Conservation (phyloP, 2,797 vertebrate genomes). For the Sebastes hopkinsi region DNA sequence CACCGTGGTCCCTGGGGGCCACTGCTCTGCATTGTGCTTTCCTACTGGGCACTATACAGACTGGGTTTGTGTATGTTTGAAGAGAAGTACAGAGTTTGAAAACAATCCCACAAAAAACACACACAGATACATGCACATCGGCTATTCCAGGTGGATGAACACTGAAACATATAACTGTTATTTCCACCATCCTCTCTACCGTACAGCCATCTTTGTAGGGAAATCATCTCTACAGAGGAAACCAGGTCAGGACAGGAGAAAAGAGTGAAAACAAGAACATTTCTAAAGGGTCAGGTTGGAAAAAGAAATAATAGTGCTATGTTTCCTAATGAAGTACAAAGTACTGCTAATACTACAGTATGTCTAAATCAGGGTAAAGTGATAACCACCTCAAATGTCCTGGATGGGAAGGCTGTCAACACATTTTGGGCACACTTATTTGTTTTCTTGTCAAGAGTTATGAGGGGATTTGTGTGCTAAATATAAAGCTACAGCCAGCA, state of each 20-base stretch:
- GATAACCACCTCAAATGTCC: neutral
- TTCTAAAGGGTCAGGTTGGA: neutral
- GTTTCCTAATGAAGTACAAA: neutral
- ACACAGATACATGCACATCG: neutral
- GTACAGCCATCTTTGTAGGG: neutral
- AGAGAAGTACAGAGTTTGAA: conserved; percentile 11
- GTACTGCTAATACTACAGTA: neutral
- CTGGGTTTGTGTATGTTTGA: conserved; percentile 20
- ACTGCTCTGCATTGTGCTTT: conserved; percentile 45
- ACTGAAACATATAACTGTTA: conserved; percentile 33
- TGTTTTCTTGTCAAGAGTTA: neutral
- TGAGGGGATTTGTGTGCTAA: neutral
- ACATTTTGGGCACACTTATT: neutral
- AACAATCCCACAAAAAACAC: conserved; percentile 3
- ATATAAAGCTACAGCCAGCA: neutral
- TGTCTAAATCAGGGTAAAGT: neutral
- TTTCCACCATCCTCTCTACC: conserved; percentile 28
- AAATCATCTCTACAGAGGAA: conserved; percentile 5
- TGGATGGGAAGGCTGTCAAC: neutral
- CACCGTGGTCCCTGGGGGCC: conserved; percentile 38
- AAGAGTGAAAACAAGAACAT: neutral
- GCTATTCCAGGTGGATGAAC: conserved; percentile 36
- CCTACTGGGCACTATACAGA: neutral
- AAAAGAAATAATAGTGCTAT: neutral
- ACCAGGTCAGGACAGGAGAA: conserved; percentile 30